Evolutionary conservation across 2,113 vertebrate species (phyloP).

Genomic region (Rhadina sibilatrix): DNA sequence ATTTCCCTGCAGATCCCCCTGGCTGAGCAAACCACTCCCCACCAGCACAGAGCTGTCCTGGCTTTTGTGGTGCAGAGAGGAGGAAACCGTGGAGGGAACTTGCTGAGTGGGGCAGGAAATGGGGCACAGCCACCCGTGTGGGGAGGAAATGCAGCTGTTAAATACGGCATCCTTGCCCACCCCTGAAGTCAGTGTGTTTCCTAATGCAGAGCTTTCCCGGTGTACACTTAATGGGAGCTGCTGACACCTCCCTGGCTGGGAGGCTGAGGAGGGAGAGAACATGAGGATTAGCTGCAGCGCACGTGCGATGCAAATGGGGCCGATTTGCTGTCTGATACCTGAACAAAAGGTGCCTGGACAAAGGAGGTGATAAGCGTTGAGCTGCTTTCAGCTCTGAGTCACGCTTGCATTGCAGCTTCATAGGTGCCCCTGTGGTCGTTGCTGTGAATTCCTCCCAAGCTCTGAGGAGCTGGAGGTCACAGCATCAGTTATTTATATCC

Average conservation of each 20-base stretch:
- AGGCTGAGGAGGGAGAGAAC: neutral
- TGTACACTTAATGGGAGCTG: neutral
- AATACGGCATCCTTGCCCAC: neutral
- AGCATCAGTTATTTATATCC: neutral
- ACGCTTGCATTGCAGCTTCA: neutral
- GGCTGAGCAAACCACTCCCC: neutral
- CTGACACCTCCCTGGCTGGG: neutral
- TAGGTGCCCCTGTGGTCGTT: neutral
- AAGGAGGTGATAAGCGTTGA: neutral
- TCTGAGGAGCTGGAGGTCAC: neutral
- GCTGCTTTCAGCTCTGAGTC: neutral
- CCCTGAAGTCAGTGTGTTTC: neutral
- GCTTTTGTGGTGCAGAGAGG: neutral
- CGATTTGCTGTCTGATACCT: neutral
- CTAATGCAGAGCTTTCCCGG: fast-evolving
- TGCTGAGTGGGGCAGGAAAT: neutral
- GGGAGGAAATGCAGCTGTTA: neutral
- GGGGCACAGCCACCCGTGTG: fast-evolving
- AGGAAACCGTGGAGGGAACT: neutral
- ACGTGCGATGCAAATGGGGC: neutral
- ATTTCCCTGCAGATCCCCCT: neutral
- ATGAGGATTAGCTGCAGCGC: neutral
- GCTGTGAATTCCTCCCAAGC: neutral
- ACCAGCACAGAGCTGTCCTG: fast-evolving
- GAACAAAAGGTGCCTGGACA: neutral